phyloP scores from a whole-genome alignment of 92 coral and sea anemone genomes.

The Porites divaricata region DNA sequence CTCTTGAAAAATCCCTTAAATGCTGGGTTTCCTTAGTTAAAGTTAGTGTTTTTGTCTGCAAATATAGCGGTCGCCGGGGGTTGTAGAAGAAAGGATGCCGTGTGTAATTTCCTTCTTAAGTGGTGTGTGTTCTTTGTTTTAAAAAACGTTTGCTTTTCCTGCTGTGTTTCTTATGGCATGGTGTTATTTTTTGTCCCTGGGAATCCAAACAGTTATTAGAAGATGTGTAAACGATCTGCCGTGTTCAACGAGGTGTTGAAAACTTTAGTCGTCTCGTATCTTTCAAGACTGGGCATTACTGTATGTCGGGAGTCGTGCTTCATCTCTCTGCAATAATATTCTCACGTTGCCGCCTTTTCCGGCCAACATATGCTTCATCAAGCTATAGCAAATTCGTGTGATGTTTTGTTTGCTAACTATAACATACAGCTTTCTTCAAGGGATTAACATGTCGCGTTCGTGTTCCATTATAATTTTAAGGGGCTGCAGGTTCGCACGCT shows the following conservation, averaged over 20 bases:
- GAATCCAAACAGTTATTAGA: neutral
- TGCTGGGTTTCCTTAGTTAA: neutral
- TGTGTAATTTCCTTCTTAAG: neutral
- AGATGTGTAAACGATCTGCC: neutral
- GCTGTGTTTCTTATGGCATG: neutral
- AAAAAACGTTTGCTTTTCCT: neutral
- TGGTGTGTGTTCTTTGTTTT: neutral
- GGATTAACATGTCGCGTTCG: neutral
- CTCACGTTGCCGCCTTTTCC: constrained; percentile 2
- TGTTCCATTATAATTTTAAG: neutral
- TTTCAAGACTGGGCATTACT: neutral
- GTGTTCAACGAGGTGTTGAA: neutral
- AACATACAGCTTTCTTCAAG: neutral
- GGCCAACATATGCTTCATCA: constrained; percentile 5
- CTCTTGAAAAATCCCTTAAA: neutral
- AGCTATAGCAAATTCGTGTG: neutral
- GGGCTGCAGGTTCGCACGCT: neutral
- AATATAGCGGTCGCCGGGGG: neutral
- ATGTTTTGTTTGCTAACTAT: constrained; percentile 7
- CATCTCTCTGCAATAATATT: neutral
- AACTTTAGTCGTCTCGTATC: neutral
- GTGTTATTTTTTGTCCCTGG: neutral
- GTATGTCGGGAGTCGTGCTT: no score
- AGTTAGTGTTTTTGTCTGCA: neutral
- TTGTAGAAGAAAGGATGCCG: no score